Percentiles rank a stretch among this genome's conserved stretches.
These are phyloP conservation scores for Callimorpha dominula DNA, from an alignment of 2,888 invertebrate genomes.

Conservation along the genomic window DNA sequence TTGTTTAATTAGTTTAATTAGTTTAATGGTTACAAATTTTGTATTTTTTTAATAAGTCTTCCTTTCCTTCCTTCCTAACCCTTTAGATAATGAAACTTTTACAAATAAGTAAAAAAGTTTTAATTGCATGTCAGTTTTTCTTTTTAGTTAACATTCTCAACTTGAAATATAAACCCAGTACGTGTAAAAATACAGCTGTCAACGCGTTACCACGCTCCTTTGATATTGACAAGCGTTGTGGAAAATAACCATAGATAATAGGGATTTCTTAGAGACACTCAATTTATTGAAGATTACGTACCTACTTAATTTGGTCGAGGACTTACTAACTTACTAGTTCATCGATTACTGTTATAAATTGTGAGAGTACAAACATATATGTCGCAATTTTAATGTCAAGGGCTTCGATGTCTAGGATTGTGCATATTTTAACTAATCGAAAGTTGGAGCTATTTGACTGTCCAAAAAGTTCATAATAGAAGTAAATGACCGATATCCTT, in stretches of 20 bases:
- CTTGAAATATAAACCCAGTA: conserved; percentile 1
- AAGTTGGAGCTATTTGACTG: too few relatives aligned
- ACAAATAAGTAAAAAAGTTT: background rate
- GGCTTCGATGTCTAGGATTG: too few relatives aligned
- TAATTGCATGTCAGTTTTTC: background rate
- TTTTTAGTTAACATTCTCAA: background rate
- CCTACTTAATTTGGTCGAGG: background rate
- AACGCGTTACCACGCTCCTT: background rate
- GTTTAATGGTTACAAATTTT: too few relatives aligned
- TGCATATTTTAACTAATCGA: too few relatives aligned
- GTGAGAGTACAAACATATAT: too few relatives aligned
- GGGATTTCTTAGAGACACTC: background rate
- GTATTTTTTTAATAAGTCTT: too few relatives aligned
- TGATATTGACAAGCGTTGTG: background rate
- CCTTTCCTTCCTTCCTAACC: too few relatives aligned
- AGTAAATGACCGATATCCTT: too few relatives aligned
- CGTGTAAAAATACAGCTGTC: conserved; percentile 1
- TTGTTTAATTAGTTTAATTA: too few relatives aligned
- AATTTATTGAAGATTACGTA: conserved; percentile 2
- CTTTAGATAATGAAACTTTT: background rate
- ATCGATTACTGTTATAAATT: background rate
- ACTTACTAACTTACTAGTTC: too few relatives aligned
- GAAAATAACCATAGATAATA: conserved; percentile 6
- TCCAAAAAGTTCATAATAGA: too few relatives aligned
- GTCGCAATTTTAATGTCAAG: too few relatives aligned